Evolutionary conservation across 2,113 vertebrate species (phyloP), one percentile per base, ranked within the genome.

Genomic region (Epinephelus lanceolatus): DNA sequence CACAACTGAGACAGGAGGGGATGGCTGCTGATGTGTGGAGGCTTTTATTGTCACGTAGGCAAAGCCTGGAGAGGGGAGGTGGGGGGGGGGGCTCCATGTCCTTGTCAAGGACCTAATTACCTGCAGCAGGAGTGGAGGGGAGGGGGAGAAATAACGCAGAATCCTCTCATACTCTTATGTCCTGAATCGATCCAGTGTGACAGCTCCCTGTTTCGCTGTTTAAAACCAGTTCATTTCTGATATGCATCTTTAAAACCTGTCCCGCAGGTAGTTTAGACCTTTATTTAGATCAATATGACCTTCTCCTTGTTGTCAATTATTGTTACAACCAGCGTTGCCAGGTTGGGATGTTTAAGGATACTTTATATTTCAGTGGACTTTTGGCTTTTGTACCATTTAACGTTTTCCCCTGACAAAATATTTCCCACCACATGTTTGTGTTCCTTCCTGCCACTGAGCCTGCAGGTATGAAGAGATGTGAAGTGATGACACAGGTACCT

Each of bases 81-180:
- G 72, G 45, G 33, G 33, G 18, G 27, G 37, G 56, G 14, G 76
- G 6, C 40, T 72, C 47, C 23, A 17, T 77, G 86, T 92, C 87
- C 91, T 88, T 90, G 85, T 84, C 80, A 77, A 84, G 71, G 75
- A 87, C 78, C 85, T 86, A 86, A 89, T 89, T 92, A 90, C 80
- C 61, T 84, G 71, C 72, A 86, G 78, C 69, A 61, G 51, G 61
- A 76, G 69, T 15, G 21, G 59, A 14, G 57, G 47, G 11, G 53
- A 15, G 30, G 52, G 42, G 67, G 53, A 17, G 42, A 47, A 19
- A 15, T 23, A 78, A 80, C 27, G 72, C 45, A 23, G 18, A 66
- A 63, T 42, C 30, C 62, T 78, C 49, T 84, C 19, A 72, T 84
- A 71, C 69, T 84, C 53, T 73, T 63, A 67, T 84, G 66, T 74